A percentile compares a stretch with the other conserved stretches of the same genome.
These are phyloP conservation scores for Papilio demoleus DNA, from an alignment of 2,888 invertebrate species.

Conservation along the genomic window DNA sequence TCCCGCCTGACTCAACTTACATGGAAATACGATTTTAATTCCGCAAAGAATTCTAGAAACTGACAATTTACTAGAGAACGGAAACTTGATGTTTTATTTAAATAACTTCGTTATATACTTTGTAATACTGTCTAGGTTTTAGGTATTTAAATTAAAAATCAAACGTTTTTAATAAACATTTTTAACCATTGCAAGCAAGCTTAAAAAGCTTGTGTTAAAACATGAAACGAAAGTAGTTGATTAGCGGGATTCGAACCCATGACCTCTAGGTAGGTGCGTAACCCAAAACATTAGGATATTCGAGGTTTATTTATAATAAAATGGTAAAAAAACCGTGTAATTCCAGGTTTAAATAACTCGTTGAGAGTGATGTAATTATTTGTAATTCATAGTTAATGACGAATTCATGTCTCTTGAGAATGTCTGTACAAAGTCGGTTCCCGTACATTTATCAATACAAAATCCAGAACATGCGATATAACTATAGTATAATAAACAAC, in stretches of 20 bases:
- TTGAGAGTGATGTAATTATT: neutral
- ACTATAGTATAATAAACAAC: too few relatives aligned
- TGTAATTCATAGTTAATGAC: neutral
- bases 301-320: neutral
- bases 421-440: neutral
- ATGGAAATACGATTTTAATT: constrained; percentile 31
- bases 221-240: too few relatives aligned
- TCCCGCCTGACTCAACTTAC: constrained; percentile 25
- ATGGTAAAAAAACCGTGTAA: neutral
- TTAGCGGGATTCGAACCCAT: too few relatives aligned
- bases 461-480: neutral
- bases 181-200: too few relatives aligned
- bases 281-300: too few relatives aligned
- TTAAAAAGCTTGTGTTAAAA: too few relatives aligned
- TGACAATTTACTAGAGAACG: constrained; percentile 4
- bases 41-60: constrained; percentile 16
- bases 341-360: neutral
- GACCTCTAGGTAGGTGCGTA: too few relatives aligned
- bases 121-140: neutral
- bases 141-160: neutral
- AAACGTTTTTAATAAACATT: too few relatives aligned
- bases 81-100: neutral
- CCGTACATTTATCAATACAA: neutral
- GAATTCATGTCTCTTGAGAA: neutral
- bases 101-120: neutral